A percentile compares a stretch with the other conserved stretches of the same genome.
Evolutionary conservation across 2,113 vertebrate species (phyloP).

Genomic region (Alaudala cheleensis): DNA sequence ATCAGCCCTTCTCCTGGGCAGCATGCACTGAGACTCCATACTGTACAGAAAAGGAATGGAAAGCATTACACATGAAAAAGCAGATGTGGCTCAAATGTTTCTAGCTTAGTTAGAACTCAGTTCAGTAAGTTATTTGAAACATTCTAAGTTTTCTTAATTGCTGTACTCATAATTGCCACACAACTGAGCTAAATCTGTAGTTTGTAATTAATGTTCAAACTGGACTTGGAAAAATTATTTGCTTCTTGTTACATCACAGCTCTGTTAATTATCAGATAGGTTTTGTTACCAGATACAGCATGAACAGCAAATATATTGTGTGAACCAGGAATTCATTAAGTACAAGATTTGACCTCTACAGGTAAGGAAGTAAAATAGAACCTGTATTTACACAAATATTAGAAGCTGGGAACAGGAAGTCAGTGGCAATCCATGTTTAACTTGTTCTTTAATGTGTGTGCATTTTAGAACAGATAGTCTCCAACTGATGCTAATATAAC

Average conservation of each 20-base stretch:
- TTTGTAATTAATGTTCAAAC: not conserved
- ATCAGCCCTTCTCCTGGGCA: not conserved
- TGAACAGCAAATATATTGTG: constrained; percentile 22
- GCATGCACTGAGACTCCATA: not conserved
- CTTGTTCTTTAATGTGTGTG: constrained; percentile 6
- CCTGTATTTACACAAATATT: constrained; percentile 35
- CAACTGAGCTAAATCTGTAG: not conserved
- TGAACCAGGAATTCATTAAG: constrained; percentile 32
- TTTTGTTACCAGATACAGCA: not conserved
- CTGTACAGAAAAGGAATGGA: not conserved
- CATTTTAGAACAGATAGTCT: not conserved
- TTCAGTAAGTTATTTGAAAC: not conserved
- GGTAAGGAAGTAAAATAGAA: constrained; percentile 27
- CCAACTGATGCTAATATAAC: not conserved
- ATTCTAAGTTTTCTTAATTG: not conserved
- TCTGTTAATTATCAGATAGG: constrained; percentile 12
- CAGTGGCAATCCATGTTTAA: constrained; percentile 9
- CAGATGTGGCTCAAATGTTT: not conserved
- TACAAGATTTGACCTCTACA: constrained; percentile 18
- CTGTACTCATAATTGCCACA: not conserved
- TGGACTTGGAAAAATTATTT: not conserved
- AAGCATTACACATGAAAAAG: not conserved
- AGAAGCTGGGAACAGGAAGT: constrained; percentile 26
- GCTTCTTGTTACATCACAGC: not conserved
- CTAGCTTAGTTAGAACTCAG: not conserved